These are phyloP conservation scores for Takifugu bimaculatus DNA, from an alignment of 2,113 vertebrate genomes.

Conservation along the genomic window DNA sequence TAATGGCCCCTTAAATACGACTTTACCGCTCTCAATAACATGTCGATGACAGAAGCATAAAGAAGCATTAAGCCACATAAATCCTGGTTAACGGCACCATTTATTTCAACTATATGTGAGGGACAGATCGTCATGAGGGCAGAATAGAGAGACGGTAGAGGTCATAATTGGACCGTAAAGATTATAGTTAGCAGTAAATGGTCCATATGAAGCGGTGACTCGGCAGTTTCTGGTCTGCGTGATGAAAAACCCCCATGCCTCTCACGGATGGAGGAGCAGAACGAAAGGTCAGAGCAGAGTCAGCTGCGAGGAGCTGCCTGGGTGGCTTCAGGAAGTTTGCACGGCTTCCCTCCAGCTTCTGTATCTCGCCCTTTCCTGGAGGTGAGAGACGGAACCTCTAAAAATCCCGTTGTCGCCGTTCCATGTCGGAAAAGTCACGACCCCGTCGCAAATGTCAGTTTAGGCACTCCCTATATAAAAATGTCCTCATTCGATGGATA, in stretches of 20 bases:
- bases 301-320: conserved; percentile 1
- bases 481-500: too few relatives aligned
- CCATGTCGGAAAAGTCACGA: too few relatives aligned
- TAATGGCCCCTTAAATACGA: too few relatives aligned
- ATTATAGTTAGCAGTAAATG: conserved; percentile 57
- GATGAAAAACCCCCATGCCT: conserved; percentile 28
- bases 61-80: too few relatives aligned
- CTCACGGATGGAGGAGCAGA: conserved; percentile 28
- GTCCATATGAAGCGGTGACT: conserved; percentile 48
- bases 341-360: not conserved
- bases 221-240: conserved; percentile 35
- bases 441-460: too few relatives aligned
- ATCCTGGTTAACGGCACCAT: too few relatives aligned
- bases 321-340: conserved; percentile 9
- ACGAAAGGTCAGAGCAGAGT: conserved; percentile 43
- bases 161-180: conserved; percentile 60
- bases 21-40: too few relatives aligned
- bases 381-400: too few relatives aligned
- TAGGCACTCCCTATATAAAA: too few relatives aligned
- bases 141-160: conserved; percentile 11
- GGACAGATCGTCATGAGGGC: conserved; percentile 28
- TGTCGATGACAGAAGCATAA: too few relatives aligned
- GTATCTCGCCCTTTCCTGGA: not conserved
- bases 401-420: too few relatives aligned
- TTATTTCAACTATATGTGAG: not conserved